phyloP scores from a whole-genome alignment of 2,888 invertebrate species.

The Antheraea yamamai region DNA sequence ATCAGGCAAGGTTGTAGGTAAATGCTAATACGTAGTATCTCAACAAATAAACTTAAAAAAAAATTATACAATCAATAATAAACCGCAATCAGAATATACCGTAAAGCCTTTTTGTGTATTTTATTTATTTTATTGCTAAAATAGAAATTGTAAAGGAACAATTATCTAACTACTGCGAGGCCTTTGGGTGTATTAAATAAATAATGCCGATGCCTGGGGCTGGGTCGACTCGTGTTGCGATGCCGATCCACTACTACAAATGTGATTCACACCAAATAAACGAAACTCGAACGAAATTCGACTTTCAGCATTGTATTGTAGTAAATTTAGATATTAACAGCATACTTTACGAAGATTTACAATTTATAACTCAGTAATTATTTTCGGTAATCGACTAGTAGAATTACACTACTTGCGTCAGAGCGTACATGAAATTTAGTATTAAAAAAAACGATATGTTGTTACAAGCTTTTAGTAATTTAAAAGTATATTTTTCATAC shows the following conservation, averaged over 20 bases:
- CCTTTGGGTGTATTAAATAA: conserved; percentile 74
- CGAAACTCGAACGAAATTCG: conserved; percentile 1
- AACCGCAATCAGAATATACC: background rate
- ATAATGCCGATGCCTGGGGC: conserved; percentile 62
- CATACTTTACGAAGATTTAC: background rate
- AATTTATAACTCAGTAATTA: background rate
- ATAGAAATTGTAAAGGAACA: conserved; percentile 57
- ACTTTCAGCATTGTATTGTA: background rate
- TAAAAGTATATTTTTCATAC: no score
- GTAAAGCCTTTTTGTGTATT: conserved; percentile 3
- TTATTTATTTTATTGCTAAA: conserved; percentile 16
- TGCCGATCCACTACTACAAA: conserved; percentile 45
- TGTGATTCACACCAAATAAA: conserved; percentile 14
- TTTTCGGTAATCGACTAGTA: background rate
- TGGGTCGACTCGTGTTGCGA: conserved; percentile 47
- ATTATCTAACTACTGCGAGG: conserved; percentile 67
- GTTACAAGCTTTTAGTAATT: background rate
- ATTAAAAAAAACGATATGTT: background rate
- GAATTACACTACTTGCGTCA: background rate
- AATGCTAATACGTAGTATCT: no score
- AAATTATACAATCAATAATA: background rate
- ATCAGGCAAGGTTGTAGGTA: no score
- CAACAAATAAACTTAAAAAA: background rate
- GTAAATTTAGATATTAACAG: background rate
- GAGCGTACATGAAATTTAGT: background rate